Percentiles rank a stretch among this genome's conserved stretches.
phyloP scores from a whole-genome alignment of 2,888 invertebrate genomes.

The Eupithecia centaureata region DNA sequence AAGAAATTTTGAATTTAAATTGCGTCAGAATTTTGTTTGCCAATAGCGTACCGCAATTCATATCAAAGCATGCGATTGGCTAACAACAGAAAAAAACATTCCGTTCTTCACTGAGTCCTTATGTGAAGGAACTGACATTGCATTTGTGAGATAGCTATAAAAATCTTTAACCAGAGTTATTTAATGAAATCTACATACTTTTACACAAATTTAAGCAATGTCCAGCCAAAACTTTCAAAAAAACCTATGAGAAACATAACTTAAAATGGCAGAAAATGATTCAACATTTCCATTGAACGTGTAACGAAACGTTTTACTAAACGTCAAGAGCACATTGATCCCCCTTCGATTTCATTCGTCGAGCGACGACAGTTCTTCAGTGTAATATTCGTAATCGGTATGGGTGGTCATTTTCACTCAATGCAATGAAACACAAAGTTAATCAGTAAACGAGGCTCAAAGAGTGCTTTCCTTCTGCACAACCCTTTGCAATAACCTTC shows the following conservation, averaged over 20 bases:
- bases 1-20: slow-evolving; percentile 12
- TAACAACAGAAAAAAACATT: background rate
- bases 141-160: background rate
- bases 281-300: background rate
- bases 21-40: slow-evolving; percentile 13
- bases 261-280: background rate
- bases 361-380: slow-evolving; percentile 45
- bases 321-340: slow-evolving; percentile 29
- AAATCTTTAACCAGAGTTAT: background rate
- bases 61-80: slow-evolving; percentile 8
- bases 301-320: slow-evolving; percentile 19
- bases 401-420: slow-evolving; percentile 49
- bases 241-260: background rate
- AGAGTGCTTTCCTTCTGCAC: background rate
- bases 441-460: background rate
- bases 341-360: slow-evolving; percentile 10
- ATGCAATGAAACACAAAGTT: slow-evolving; percentile 70
- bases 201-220: background rate
- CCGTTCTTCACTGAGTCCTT: background rate
- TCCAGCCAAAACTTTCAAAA: background rate
- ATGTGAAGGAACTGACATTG: too few species aligned
- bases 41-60: slow-evolving; percentile 9
- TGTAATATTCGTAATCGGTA: slow-evolving; percentile 52
- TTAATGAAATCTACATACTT: background rate
- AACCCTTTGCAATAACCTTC: background rate